Percentiles rank a stretch among this genome's conserved stretches.
Evolutionary conservation across 2,797 vertebrate genomes (phyloP).

Genomic region (Erethizon dorsatum): DNA sequence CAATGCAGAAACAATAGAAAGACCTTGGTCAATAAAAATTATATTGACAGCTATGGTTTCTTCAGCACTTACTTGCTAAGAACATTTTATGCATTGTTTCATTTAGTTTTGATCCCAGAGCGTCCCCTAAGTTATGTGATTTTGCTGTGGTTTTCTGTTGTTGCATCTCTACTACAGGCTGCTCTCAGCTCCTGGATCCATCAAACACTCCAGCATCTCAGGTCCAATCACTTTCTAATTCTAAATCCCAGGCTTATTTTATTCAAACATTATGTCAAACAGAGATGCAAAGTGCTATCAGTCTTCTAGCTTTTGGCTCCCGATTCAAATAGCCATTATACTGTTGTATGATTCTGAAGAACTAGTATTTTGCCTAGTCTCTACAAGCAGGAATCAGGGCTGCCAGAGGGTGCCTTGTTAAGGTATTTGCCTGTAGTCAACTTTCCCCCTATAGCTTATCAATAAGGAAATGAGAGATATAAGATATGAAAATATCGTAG

Average conservation of each 20-base stretch:
- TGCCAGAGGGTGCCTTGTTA: not conserved
- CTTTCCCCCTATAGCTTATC: conserved; percentile 15
- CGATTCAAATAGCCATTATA: not conserved
- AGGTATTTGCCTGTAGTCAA: not conserved
- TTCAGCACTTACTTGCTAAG: not conserved
- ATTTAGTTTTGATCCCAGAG: not conserved
- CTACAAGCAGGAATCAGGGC: not conserved
- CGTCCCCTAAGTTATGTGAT: not conserved
- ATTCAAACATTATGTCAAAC: not conserved
- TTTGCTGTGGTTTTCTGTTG: not conserved
- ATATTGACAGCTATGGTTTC: not conserved
- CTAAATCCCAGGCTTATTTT: not conserved
- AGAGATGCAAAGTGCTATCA: not conserved
- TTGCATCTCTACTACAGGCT: not conserved
- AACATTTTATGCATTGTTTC: not conserved
- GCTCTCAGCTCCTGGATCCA: not conserved
- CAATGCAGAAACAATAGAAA: not conserved
- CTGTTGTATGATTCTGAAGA: not conserved
- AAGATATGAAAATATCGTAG: not conserved
- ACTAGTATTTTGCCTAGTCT: not conserved
- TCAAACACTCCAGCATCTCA: not conserved
- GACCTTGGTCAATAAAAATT: conserved; percentile 13
- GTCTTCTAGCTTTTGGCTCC: not conserved
- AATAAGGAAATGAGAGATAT: not conserved
- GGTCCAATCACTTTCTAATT: conserved; percentile 2